These are phyloP conservation scores for Epizoanthus ramosus DNA, from an alignment of 92 coral and sea anemone genomes.

Conservation along the genomic window DNA sequence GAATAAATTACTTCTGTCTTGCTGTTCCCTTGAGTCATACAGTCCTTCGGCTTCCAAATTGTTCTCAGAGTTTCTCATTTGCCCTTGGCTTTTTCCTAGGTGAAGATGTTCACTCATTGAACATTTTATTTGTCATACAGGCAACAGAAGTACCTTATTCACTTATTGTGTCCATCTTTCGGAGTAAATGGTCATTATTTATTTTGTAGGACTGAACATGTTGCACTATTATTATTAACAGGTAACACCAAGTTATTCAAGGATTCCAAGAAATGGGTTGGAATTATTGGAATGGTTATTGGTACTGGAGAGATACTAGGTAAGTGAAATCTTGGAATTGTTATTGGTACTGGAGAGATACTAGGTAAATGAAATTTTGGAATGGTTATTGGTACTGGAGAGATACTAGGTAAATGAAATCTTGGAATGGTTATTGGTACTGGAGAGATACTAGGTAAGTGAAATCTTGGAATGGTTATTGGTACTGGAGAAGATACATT, in stretches of 20 bases:
- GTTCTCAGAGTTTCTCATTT: no score
- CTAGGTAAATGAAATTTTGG: constrained; percentile 78
- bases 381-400: constrained; percentile 80
- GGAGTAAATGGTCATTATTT: not conserved
- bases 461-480: constrained; percentile 73
- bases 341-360: constrained; percentile 94
- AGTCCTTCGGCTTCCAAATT: no score
- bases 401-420: constrained; percentile 71
- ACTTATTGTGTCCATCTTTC: not conserved
- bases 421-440: constrained; percentile 89
- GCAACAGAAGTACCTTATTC: no score
- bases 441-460: constrained; percentile 89
- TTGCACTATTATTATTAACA: constrained; percentile 17
- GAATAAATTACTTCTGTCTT: no score
- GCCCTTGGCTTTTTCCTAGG: no score
- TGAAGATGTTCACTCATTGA: no score
- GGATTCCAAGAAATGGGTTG: constrained; percentile 78
- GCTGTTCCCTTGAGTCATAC: no score
- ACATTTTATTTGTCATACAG: no score
- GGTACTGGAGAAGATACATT: constrained; percentile 87
- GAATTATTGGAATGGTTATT: constrained; percentile 86
- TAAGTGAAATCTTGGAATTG: constrained; percentile 70
- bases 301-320: constrained; percentile 96
- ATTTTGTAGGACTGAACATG: not conserved
- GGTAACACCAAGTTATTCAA: constrained; percentile 73